Base-by-base conservation (phyloP, 2,888 invertebrate species). In the Meloe dianella region DNA sequence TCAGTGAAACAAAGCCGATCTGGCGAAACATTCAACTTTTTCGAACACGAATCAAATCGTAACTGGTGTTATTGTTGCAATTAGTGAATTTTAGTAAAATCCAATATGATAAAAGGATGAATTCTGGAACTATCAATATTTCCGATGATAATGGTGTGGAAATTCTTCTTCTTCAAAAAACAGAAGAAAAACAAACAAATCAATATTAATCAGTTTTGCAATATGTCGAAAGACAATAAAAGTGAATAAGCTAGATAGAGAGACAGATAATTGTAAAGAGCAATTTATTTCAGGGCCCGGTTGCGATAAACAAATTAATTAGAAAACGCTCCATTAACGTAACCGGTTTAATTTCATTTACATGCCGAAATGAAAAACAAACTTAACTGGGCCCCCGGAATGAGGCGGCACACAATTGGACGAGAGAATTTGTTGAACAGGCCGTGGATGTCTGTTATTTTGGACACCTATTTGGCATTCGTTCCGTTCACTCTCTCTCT, bases 311-410 rank as follows among this genome's bases (percentile, higher is more conserved):
- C 67, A 67, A 67, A 67, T 67, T 67, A 67, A 67, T 67, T 67
- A 67, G 66, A 66, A 63, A 63, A 67, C 64, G 67, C 67, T 61
- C 64, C 67, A 67, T 64, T 66, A 66, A 66, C 63, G 66, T 66
- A 66, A 61, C 67, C 64, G 67, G 64, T 67, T 67, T 64, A 67
- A 67, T 67, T 67, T 67, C 67, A 67, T 67, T 67, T 67, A 67
- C 67, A 67, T 67, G 67, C 64, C 47, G 67, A 64, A 67, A 67
- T 67, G 67, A 67, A 67, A 67, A 67, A 67, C 67, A 67, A 67
- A 67, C 64, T 67, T 67, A 67, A 67, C 60, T 63, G 63, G 65
- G 61, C 54, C 27, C n/a, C 56, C 57, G 57, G 61, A 57, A 57
- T 41, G 41, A 27, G 64, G 66, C 35, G 60, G 61, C 17, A 7